phyloP scores from a whole-genome alignment of 1,140 invertebrate species.

The Calliphora vicina region DNA sequence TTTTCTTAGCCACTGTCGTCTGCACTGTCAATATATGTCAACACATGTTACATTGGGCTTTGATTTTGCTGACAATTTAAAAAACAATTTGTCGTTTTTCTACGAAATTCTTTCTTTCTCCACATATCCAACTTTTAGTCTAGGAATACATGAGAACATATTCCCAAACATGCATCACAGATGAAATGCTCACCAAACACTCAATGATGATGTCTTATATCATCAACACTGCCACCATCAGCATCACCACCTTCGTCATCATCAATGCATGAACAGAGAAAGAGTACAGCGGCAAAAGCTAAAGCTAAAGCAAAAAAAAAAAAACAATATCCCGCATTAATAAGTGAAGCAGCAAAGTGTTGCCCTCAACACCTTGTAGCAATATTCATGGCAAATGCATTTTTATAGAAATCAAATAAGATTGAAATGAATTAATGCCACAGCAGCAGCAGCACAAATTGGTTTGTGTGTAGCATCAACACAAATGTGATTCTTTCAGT shows the following conservation, averaged over 20 bases:
- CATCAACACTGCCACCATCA: neutral
- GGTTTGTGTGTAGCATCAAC: neutral
- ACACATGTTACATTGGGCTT: neutral
- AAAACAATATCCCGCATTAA: too few species aligned
- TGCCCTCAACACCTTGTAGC: constrained; percentile 15
- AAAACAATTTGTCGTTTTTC: constrained; percentile 15
- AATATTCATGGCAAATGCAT: neutral
- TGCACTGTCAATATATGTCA: neutral
- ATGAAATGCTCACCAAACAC: too few species aligned
- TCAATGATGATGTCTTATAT: neutral
- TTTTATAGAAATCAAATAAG: neutral
- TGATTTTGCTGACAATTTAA: constrained; percentile 23
- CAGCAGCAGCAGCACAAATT: neutral
- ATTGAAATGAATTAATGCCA: constrained; percentile 10
- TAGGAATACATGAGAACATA: too few species aligned
- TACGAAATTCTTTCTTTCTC: neutral
- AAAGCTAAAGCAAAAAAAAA: neutral
- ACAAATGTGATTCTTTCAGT: neutral
- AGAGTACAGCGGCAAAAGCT: too few species aligned
- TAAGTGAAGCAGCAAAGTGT: neutral
- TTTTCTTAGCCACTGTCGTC: too few species aligned
- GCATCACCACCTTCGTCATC: neutral
- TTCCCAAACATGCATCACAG: too few species aligned
- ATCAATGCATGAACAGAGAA: neutral
- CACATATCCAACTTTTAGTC: neutral